Percentiles rank a stretch among this genome's conserved stretches.
Conservation (phyloP, 2,888 invertebrate genomes). For the Coelinius sp. region DNA sequence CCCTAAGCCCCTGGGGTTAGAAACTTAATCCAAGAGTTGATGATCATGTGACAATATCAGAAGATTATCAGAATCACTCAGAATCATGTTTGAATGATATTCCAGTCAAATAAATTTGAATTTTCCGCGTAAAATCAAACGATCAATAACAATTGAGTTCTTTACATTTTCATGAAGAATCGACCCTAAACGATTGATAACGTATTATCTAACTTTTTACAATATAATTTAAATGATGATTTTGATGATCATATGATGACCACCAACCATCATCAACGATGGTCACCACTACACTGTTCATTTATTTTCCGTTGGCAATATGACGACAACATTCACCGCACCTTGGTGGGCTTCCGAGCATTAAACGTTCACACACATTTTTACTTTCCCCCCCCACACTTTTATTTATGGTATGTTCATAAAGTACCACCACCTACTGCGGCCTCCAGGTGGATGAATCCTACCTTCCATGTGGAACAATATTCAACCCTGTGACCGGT, state of each 20-base stretch:
- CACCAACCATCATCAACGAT: not conserved
- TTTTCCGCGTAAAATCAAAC: too few species aligned
- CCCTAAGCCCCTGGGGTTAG: not conserved
- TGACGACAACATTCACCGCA: conserved; percentile 9
- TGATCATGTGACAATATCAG: not conserved
- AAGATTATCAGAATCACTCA: not conserved
- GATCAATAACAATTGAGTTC: too few species aligned
- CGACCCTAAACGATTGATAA: too few species aligned
- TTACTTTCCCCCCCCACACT: not conserved
- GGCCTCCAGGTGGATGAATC: not conserved
- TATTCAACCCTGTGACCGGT: conserved; percentile 54
- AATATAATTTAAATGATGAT: too few species aligned
- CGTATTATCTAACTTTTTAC: too few species aligned
- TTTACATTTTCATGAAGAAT: too few species aligned
- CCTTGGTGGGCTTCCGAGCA: conserved; percentile 6
- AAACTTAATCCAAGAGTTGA: not conserved
- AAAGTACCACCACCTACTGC: conserved; percentile 1
- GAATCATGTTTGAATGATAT: not conserved
- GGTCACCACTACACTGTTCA: not conserved
- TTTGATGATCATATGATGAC: not conserved
- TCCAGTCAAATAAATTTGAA: too few species aligned
- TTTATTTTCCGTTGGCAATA: not conserved
- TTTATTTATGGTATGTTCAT: conserved; percentile 10
- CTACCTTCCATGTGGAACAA: not conserved
- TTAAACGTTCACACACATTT: not conserved